These are phyloP conservation scores for Drosophila willistoni DNA, from an alignment of 1,140 invertebrate genomes.

Conservation along the genomic window DNA sequence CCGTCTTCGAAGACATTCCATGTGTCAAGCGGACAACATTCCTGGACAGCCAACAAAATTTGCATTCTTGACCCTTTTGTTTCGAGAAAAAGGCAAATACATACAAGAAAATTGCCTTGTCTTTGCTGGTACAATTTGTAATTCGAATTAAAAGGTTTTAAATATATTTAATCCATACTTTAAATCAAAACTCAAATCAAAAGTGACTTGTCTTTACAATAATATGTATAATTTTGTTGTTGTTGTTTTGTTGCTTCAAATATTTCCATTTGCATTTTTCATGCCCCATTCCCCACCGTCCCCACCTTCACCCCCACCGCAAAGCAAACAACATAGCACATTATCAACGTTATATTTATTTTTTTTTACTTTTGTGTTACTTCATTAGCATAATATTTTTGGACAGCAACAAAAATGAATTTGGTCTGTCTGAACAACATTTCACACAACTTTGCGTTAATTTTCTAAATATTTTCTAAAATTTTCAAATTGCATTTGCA, in stretches of 20 bases:
- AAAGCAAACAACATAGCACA: background rate
- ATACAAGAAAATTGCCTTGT: slow-evolving; percentile 58
- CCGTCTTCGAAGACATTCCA: slow-evolving; percentile 46
- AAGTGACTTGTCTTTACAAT: background rate
- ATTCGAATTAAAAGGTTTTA: slow-evolving; percentile 70
- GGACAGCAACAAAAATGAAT: slow-evolving; percentile 43
- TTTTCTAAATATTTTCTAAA: slow-evolving; percentile 80
- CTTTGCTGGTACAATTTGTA: slow-evolving; percentile 36
- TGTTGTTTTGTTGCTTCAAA: too few relatives aligned
- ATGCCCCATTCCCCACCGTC: slow-evolving; percentile 1
- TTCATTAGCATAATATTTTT: slow-evolving; percentile 73
- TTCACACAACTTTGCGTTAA: slow-evolving; percentile 79
- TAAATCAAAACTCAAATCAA: slow-evolving; percentile 22
- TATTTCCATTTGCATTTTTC: slow-evolving; percentile 26
- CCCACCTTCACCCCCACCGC: too few relatives aligned
- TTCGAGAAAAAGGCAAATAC: slow-evolving; percentile 14
- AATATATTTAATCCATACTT: background rate
- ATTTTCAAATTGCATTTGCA: slow-evolving; percentile 70
- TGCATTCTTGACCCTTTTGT: slow-evolving; percentile 56
- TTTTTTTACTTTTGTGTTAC: slow-evolving; percentile 3
- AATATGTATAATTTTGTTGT: background rate
- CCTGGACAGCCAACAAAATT: slow-evolving; percentile 53
- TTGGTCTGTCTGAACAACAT: slow-evolving; percentile 57
- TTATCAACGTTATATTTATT: slow-evolving; percentile 20
- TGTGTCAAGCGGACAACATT: slow-evolving; percentile 30